These are phyloP conservation scores for Eilema griseolum DNA, from an alignment of 2,888 invertebrate genomes.

Conservation along the genomic window DNA sequence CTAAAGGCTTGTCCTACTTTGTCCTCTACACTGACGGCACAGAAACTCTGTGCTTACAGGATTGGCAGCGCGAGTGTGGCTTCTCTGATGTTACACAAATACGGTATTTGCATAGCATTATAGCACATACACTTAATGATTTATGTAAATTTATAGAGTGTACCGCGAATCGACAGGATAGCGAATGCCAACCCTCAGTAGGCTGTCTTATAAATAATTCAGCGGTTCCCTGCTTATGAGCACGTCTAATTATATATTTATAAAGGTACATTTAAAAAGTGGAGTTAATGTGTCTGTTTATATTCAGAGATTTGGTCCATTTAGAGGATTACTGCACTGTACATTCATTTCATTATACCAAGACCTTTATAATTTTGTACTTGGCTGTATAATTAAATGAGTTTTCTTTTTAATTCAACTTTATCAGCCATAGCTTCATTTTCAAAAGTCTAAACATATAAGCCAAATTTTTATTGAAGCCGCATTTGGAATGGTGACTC, in stretches of 20 bases:
- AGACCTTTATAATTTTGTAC: slow-evolving; percentile 7
- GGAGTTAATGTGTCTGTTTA: slow-evolving; percentile 22
- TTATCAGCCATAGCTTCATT: background rate
- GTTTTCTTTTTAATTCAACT: background rate
- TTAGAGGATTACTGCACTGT: slow-evolving; percentile 26
- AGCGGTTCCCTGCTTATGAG: slow-evolving; percentile 36
- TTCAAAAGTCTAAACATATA: no score
- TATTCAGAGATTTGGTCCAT: slow-evolving; percentile 32
- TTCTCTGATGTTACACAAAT: no score
- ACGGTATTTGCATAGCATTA: background rate
- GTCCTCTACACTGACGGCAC: no score
- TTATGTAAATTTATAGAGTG: background rate
- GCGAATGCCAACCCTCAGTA: slow-evolving; percentile 2
- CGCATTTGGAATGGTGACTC: no score
- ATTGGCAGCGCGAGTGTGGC: no score
- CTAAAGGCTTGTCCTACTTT: no score
- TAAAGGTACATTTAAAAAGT: slow-evolving; percentile 31
- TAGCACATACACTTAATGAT: background rate
- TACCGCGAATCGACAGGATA: background rate
- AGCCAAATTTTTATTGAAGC: no score
- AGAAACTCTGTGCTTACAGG: no score
- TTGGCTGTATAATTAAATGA: background rate
- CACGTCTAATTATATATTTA: slow-evolving; percentile 41
- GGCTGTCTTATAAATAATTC: slow-evolving; percentile 37
- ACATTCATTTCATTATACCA: background rate